Evolutionary conservation across 1,140 invertebrate species (phyloP).

Genomic region (Drosophila sechellia): DNA sequence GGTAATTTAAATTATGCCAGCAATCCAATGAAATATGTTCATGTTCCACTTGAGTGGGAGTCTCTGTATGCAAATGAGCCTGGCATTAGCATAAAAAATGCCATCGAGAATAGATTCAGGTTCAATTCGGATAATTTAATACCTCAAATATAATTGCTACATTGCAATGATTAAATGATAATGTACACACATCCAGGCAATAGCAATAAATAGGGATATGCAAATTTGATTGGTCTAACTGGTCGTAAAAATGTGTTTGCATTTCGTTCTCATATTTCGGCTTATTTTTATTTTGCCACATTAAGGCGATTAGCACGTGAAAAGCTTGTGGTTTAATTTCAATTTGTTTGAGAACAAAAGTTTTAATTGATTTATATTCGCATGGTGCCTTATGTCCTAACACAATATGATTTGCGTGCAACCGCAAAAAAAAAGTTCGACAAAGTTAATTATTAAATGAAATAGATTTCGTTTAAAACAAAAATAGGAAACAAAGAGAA

Average conservation of each 20-base stretch:
- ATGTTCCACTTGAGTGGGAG: constrained; percentile 45
- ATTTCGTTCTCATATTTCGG: constrained; percentile 10
- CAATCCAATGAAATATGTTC: constrained; percentile 40
- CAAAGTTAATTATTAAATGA: constrained; percentile 35
- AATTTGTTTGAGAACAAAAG: constrained; percentile 51
- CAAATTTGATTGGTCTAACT: constrained; percentile 69
- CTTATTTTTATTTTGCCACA: constrained; percentile 29
- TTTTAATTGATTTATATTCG: constrained; percentile 45
- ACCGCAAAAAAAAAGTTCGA: constrained; percentile 21
- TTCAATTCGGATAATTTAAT: constrained; percentile 58
- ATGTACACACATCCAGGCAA: constrained; percentile 12
- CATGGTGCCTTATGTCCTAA: constrained; percentile 14
- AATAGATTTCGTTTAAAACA: constrained; percentile 1
- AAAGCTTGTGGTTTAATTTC: constrained; percentile 27
- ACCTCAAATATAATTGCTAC: constrained; percentile 70
- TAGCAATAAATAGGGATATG: constrained; percentile 51
- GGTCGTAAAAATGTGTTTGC: constrained; percentile 52
- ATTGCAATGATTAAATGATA: constrained; percentile 69
- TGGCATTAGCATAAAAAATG: constrained; percentile 62
- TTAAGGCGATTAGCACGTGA: constrained; percentile 60
- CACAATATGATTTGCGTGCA: constrained; percentile 12
- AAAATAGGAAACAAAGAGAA: background rate
- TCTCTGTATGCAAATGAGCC: constrained; percentile 52
- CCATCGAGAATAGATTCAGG: constrained; percentile 29
- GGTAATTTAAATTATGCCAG: constrained; percentile 45